Percentiles rank a stretch among this genome's conserved stretches.
Conservation (phyloP, 53 echinoderm and acorn worm species). For the Crossaster papposus region DNA sequence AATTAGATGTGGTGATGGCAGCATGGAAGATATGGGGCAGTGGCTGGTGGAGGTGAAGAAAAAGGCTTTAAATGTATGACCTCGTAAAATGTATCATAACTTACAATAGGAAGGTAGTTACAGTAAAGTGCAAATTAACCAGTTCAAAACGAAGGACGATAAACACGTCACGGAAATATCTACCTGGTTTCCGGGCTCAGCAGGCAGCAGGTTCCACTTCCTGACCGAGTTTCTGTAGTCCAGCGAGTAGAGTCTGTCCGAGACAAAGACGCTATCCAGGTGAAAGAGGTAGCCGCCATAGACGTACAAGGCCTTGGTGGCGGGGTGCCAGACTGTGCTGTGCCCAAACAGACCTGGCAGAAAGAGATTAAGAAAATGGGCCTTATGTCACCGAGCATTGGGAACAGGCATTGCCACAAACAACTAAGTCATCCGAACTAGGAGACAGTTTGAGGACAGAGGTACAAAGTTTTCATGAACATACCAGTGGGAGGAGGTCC, state of each 20-base stretch:
- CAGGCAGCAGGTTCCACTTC: slow-evolving; percentile 79
- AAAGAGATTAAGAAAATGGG: not conserved
- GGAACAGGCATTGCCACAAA: too few relatives aligned
- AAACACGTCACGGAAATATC: too few relatives aligned
- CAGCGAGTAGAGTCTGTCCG: slow-evolving; percentile 78
- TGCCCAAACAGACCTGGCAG: slow-evolving; percentile 81
- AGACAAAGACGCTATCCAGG: slow-evolving; percentile 65
- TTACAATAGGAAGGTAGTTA: too few relatives aligned
- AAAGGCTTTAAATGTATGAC: too few relatives aligned
- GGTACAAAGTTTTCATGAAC: not conserved
- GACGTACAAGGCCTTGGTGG: slow-evolving; percentile 75
- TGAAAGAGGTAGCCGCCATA: slow-evolving; percentile 92
- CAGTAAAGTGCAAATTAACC: too few relatives aligned
- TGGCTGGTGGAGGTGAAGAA: slow-evolving; percentile 49
- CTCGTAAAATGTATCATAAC: too few relatives aligned
- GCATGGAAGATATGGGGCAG: slow-evolving; percentile 80
- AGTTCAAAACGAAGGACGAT: too few relatives aligned
- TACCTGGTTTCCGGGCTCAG: slow-evolving; percentile 67
- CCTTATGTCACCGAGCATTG: not conserved
- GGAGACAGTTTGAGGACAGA: too few relatives aligned
- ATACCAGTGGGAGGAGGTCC: slow-evolving; percentile 91
- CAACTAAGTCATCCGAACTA: too few relatives aligned
- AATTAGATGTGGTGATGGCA: slow-evolving; percentile 62
- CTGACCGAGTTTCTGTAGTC: slow-evolving; percentile 17
- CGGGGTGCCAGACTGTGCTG: slow-evolving; percentile 82